Evolutionary conservation across 2,113 vertebrate genomes (phyloP).

Genomic region (Loxodonta africana): DNA sequence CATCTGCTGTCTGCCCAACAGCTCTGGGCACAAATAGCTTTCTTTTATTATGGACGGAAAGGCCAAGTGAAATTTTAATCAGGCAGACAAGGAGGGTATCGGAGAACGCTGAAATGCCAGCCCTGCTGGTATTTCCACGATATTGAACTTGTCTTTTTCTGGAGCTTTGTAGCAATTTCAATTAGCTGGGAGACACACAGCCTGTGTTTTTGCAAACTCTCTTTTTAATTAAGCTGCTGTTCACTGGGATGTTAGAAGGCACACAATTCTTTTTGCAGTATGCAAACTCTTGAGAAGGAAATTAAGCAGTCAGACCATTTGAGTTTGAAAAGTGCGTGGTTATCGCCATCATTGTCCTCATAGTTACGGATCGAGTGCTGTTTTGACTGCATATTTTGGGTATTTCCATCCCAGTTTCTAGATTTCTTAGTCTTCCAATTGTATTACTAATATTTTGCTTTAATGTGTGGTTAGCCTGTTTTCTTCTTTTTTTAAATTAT

Average conservation of each 20-base stretch:
- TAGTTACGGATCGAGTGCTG: rapidly evolving
- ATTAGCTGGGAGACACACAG: slow-evolving; percentile 76
- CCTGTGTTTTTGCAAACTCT: slow-evolving; percentile 54
- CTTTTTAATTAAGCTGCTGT: slow-evolving; percentile 79
- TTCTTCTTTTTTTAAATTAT: background rate
- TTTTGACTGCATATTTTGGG: background rate
- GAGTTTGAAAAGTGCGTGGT: background rate
- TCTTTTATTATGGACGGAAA: slow-evolving; percentile 84
- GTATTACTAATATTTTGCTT: background rate
- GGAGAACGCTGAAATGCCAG: slow-evolving; percentile 76
- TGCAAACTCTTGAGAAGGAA: slow-evolving; percentile 40
- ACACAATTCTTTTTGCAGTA: slow-evolving; percentile 65
- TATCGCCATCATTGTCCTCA: background rate
- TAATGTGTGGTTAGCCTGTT: background rate
- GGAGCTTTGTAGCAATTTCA: slow-evolving; percentile 72
- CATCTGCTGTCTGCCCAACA: slow-evolving; percentile 69
- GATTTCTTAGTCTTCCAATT: background rate
- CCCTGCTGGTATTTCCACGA: slow-evolving; percentile 62
- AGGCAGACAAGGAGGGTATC: slow-evolving; percentile 77
- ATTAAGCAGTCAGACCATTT: slow-evolving; percentile 49
- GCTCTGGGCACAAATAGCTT: slow-evolving; percentile 79
- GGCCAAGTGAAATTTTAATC: slow-evolving; percentile 85
- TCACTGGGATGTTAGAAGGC: slow-evolving; percentile 48
- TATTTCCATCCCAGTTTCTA: background rate
- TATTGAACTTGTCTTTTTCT: slow-evolving; percentile 77